Evolutionary conservation across 2,113 vertebrate genomes (phyloP), one percentile per base, ranked within the genome.

Genomic region (Pelobates fuscus): DNA sequence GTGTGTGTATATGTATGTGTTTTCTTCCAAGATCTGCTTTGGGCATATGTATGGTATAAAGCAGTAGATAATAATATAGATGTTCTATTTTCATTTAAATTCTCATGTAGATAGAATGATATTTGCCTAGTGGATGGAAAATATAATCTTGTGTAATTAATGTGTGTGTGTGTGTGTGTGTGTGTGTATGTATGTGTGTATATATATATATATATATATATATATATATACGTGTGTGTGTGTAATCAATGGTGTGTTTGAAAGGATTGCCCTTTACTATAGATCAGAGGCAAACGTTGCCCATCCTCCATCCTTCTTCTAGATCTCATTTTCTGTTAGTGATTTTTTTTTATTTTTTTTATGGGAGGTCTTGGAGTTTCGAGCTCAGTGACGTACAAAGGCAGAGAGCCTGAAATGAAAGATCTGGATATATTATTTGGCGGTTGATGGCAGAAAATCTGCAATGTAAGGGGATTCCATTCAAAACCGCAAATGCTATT

Each of bases 391-490:
- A 75, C 62, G 71, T 75, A 66, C 61, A 55, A 57, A 61, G 70
- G 70, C 70, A 72, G 24, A 52, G 60, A 73, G 44, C 60, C 71
- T 67, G 71, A 75, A 46, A 58, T 29, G 52, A 67, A 29, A 32
- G 71, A 30, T 58, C 49, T 44, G 71, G 63, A 67, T 58, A 17
- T 74, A 59, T 44, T 58, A 66, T 58, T 18, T 24, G 65, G 61
- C 41, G 37, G 62, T 37, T 30, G 49, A 73, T 25, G 32, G 62
- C 23, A 58, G 62, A 74, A 74, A 73, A 74, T 58, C 71, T 75
- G 71, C 71, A 58, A 58, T 75, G 71, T 67, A 66, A 75, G 46
- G 49, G 71, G 71, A 62, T 70, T 59, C 67, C 67, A 59, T 41
- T 58, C 67, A 55, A 32, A 23, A 23, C 25, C 57, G 6, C 30